phyloP scores from a whole-genome alignment of 2,113 vertebrate genomes.

The Galemys pyrenaicus region DNA sequence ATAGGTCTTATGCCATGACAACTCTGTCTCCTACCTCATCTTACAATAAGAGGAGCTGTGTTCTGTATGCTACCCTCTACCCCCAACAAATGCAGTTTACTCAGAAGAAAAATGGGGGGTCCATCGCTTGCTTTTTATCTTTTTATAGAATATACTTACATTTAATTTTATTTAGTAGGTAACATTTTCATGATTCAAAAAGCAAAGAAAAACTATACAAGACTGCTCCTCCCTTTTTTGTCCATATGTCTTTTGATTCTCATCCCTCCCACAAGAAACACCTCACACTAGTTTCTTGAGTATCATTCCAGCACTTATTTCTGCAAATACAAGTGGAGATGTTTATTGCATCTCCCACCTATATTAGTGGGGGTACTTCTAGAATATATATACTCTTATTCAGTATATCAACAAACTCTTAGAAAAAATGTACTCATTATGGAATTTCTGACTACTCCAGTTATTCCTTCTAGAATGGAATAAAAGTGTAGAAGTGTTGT shows the following conservation, averaged over 20 bases:
- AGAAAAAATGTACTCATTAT: background rate
- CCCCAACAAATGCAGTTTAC: background rate
- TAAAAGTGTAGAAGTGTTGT: background rate
- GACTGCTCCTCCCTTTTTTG: background rate
- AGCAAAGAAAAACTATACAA: background rate
- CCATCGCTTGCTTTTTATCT: background rate
- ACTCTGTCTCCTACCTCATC: background rate
- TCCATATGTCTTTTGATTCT: too few species aligned
- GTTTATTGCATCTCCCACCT: background rate
- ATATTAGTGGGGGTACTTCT: background rate
- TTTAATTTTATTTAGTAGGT: background rate
- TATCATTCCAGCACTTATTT: background rate
- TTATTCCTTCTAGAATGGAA: background rate
- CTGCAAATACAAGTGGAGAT: background rate
- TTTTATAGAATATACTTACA: background rate
- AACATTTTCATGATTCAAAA: background rate
- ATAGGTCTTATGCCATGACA: background rate
- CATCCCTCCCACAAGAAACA: background rate
- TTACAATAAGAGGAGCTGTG: background rate
- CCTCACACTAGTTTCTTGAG: background rate
- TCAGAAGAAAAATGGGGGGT: background rate
- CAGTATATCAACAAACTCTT: background rate
- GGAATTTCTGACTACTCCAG: background rate
- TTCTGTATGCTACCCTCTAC: accelerated
- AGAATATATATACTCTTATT: background rate